A percentile compares a stretch with the other conserved stretches of the same genome.
These are phyloP conservation scores for Crossoptilon crossoptilon DNA, from an alignment of 2,797 vertebrate species.

Conservation along the genomic window DNA sequence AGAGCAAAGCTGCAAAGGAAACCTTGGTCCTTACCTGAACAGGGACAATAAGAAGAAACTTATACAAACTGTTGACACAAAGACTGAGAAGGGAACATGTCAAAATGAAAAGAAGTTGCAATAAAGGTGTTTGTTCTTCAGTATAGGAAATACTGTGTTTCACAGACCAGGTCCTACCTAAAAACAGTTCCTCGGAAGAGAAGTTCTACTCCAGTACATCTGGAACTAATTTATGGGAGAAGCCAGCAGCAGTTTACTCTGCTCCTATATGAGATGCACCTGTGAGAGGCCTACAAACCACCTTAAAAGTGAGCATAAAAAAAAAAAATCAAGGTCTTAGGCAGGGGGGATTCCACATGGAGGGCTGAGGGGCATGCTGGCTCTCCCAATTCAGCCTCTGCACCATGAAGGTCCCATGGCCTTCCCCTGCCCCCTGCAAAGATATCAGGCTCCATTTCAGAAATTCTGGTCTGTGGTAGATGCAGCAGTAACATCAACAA, in stretches of 20 bases:
- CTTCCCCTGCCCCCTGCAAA: background rate
- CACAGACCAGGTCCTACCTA: conserved; percentile 10
- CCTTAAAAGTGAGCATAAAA: background rate
- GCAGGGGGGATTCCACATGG: background rate
- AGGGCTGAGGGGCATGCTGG: background rate
- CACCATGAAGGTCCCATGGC: fast-evolving
- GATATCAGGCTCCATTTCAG: background rate
- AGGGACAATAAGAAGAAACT: background rate
- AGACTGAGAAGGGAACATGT: background rate
- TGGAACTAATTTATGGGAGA: conserved; percentile 54
- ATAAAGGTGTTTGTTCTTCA: background rate
- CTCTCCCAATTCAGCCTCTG: background rate
- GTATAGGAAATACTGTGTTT: conserved; percentile 26
- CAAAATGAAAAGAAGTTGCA: background rate
- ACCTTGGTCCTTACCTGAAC: fast-evolving
- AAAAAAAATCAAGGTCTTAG: background rate
- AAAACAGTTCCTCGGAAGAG: conserved; percentile 54
- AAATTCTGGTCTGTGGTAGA: background rate
- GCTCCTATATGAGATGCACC: conserved; percentile 50
- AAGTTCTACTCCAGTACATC: conserved; percentile 26
- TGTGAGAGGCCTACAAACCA: conserved; percentile 42
- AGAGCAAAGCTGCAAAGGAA: background rate
- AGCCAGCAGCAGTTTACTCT: conserved; percentile 20
- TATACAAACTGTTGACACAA: background rate
- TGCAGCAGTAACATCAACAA: background rate